Evolutionary conservation across 1,140 invertebrate genomes (phyloP), one percentile per base, ranked within the genome.

Genomic region (Eueides isabella): DNA sequence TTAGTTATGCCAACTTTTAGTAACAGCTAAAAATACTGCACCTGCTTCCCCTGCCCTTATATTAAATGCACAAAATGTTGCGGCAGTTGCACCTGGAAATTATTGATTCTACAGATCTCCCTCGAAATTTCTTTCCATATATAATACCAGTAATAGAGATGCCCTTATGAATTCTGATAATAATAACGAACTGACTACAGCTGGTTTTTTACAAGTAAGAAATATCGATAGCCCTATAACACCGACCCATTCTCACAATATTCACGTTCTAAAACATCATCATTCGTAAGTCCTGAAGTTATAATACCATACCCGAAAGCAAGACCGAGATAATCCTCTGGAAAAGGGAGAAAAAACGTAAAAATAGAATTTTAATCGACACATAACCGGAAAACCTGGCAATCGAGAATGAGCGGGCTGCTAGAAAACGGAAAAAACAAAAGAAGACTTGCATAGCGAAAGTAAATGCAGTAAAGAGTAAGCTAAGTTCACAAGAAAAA

Each of bases 401-500:
- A 62, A 71, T 71, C 30, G 68, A 71, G 55, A 71, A 62, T 62
- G 68, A 71, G 30, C 63, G 68, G 61, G 68, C 19, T 28, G 68
- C 68, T 71, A 71, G 68, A 11, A 71, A 71, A 71, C 61, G 38
- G 55, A 71, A 71, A 62, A 71, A 71, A 71, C 55, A 71, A 71
- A 71, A 71, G 31, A 71, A 71, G 55, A 71, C 38, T 71, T 38
- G 55, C 55, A 71, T 62, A 71, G 68, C 30, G 30, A 71, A 71
- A 71, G 68, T 62, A 71, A 71, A 71, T 62, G 68, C 55, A 35
- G 55, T 35, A 38, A 71, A 71, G 62, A 48, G 68, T 62, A 71
- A 63, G 19, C 68, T 71, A 38, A 28, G 29, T 62, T 71, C 68
- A 71, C 68, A 71, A 71, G 68, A 70, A 61, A 70, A 31, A 70